These are phyloP conservation scores for Anguilla rostrata DNA, from an alignment of 2,113 vertebrate species.

Conservation along the genomic window DNA sequence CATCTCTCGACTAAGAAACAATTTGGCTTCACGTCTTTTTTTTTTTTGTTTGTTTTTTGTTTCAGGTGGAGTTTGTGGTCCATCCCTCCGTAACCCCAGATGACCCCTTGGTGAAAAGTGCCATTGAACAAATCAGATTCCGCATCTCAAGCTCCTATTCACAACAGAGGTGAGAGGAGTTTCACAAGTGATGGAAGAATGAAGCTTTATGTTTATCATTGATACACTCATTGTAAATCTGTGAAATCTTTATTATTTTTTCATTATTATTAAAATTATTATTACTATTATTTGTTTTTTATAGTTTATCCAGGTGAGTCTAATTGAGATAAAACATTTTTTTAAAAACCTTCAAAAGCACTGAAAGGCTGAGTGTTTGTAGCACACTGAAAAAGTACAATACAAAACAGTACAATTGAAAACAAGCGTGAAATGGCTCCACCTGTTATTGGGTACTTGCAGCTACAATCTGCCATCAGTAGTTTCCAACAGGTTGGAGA, in stretches of 20 bases:
- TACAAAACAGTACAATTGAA: too few relatives aligned
- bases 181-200: background rate
- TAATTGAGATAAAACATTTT: too few relatives aligned
- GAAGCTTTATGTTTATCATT: background rate
- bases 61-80: constrained; percentile 86
- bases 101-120: constrained; percentile 79
- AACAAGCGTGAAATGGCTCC: too few relatives aligned
- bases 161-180: constrained; percentile 72
- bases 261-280: too few relatives aligned
- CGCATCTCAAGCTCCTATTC: constrained; percentile 86
- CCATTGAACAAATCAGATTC: constrained; percentile 92
- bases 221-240: too few relatives aligned
- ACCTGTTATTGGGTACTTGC: too few relatives aligned
- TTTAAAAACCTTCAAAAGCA: too few relatives aligned
- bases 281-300: too few relatives aligned
- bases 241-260: too few relatives aligned
- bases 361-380: too few relatives aligned
- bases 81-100: constrained; percentile 86
- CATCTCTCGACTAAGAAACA: background rate
- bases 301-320: too few relatives aligned
- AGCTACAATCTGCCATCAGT: background rate
- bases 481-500: background rate
- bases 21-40: background rate
- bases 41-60: background rate
- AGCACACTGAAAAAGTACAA: too few relatives aligned